phyloP scores from a whole-genome alignment of 2,888 invertebrate genomes.

The Mantis religiosa region DNA sequence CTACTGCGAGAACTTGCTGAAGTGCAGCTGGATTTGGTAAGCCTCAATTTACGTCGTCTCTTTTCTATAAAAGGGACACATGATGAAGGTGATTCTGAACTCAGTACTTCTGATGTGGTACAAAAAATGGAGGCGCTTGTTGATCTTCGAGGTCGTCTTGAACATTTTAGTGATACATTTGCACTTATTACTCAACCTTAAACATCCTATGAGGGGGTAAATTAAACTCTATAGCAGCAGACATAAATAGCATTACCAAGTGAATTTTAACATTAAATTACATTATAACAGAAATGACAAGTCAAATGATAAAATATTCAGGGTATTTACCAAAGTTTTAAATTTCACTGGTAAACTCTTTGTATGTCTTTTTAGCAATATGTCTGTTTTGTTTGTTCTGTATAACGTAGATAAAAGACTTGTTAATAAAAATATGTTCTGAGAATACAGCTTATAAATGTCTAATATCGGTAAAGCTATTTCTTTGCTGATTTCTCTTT shows the following conservation, averaged over 20 bases:
- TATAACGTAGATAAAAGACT: too few relatives aligned
- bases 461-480: too few relatives aligned
- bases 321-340: background rate
- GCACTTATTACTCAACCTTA: background rate
- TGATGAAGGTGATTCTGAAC: background rate
- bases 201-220: background rate
- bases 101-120: background rate
- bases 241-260: background rate
- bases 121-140: background rate
- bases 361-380: too few relatives aligned
- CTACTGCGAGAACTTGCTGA: conserved; percentile 54
- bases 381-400: too few relatives aligned
- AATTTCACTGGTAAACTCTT: background rate
- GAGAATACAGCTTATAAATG: too few relatives aligned
- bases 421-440: too few relatives aligned
- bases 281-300: background rate
- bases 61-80: conserved; percentile 34
- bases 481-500: too few relatives aligned
- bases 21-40: conserved; percentile 60
- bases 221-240: background rate
- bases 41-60: conserved; percentile 55
- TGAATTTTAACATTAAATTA: background rate
- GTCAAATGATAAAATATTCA: background rate
- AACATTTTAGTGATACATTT: background rate
- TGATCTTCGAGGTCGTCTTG: background rate